Percentiles rank a stretch among this genome's conserved stretches.
Evolutionary conservation across 2,113 vertebrate species (phyloP).

Genomic region (mouse (Mus musculus)): DNA sequence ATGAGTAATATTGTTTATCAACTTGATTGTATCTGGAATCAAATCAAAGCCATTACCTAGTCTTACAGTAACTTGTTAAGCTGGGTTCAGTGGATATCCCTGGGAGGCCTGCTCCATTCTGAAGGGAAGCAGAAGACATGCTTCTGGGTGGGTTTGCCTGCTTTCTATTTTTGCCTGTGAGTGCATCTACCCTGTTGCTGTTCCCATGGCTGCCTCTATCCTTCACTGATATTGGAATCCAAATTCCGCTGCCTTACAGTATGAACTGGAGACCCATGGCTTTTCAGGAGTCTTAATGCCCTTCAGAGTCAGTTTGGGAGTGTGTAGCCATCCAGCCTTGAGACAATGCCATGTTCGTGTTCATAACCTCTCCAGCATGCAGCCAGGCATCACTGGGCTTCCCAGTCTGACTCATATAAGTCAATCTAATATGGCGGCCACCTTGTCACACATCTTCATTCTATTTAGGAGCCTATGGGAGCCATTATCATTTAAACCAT

Average conservation of each 20-base stretch:
- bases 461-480: background rate
- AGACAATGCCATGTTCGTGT: background rate
- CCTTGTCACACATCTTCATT: background rate
- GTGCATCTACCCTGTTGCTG: background rate
- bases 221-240: background rate
- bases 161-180: background rate
- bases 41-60: background rate
- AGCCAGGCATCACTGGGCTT: background rate
- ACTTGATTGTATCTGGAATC: background rate
- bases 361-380: background rate
- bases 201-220: background rate
- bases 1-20: background rate
- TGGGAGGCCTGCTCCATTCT: background rate
- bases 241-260: background rate
- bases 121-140: background rate
- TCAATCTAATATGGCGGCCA: background rate
- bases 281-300: background rate
- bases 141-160: background rate
- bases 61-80: background rate
- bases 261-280: background rate
- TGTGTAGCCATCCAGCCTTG: background rate
- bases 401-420: background rate
- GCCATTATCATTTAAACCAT: background rate
- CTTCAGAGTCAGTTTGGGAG: background rate
- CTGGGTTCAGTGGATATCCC: background rate